Evolutionary conservation across 2,113 vertebrate genomes (phyloP).

Genomic region (Catharus fuscescens): DNA sequence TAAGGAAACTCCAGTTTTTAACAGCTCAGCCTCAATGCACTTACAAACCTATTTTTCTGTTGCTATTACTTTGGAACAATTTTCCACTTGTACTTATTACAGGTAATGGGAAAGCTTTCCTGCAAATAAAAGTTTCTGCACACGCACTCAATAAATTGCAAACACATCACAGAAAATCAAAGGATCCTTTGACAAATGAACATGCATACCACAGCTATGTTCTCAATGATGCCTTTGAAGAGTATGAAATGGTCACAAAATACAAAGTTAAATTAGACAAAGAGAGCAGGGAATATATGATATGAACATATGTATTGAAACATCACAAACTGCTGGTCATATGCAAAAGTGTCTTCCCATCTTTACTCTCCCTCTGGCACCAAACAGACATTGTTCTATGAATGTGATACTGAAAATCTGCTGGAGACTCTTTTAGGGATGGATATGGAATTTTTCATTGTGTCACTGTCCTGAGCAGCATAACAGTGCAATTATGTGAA

Average conservation of each 20-base stretch:
- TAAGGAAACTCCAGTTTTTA: background rate
- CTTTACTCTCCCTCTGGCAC: background rate
- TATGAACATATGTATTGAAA: background rate
- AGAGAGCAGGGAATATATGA: background rate
- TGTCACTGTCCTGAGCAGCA: background rate
- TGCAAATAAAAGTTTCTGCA: background rate
- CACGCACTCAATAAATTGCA: background rate
- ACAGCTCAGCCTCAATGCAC: background rate
- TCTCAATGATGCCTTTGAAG: background rate
- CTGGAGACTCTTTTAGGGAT: background rate
- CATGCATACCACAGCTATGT: background rate
- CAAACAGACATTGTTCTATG: background rate
- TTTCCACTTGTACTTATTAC: background rate
- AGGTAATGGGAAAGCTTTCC: background rate
- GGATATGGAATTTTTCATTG: background rate
- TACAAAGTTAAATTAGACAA: background rate
- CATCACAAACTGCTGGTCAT: background rate
- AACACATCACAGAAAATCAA: background rate
- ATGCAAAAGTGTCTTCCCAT: background rate
- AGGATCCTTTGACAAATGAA: background rate
- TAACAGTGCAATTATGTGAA: background rate
- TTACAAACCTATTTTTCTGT: background rate
- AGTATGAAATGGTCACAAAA: background rate
- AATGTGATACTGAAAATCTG: background rate
- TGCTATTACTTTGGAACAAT: background rate